phyloP scores from a whole-genome alignment of 2,888 invertebrate genomes.

The Ochlodes sylvanus region DNA sequence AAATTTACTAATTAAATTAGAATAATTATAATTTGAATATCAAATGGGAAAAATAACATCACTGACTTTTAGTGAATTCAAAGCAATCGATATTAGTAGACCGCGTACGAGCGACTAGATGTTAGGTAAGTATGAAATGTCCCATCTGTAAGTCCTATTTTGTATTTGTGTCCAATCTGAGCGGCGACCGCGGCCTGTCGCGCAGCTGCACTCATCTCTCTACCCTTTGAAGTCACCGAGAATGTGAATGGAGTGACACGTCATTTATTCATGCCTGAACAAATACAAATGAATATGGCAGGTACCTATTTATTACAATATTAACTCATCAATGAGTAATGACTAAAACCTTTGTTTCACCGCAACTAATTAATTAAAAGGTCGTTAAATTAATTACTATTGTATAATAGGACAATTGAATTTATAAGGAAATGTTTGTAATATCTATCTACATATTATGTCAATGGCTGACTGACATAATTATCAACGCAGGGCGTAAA shows the following conservation, averaged over 20 bases:
- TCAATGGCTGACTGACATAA: too few relatives aligned
- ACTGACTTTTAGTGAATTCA: too few relatives aligned
- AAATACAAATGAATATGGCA: constrained; percentile 25
- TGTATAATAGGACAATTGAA: too few relatives aligned
- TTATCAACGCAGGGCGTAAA: too few relatives aligned
- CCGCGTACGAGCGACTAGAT: too few relatives aligned
- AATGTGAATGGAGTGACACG: constrained; percentile 44
- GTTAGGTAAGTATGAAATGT: background rate
- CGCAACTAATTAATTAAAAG: background rate
- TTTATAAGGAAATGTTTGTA: too few relatives aligned
- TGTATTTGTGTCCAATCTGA: constrained; percentile 42
- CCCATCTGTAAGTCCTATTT: background rate
- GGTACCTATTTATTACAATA: constrained; percentile 15
- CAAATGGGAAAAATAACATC: too few relatives aligned
- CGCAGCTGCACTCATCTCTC: constrained; percentile 43
- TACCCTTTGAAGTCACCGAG: constrained; percentile 46
- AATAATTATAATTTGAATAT: too few relatives aligned
- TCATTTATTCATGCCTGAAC: constrained; percentile 40
- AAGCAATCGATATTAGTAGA: too few relatives aligned
- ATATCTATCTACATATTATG: too few relatives aligned
- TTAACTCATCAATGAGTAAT: constrained; percentile 20
- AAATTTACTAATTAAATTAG: too few relatives aligned
- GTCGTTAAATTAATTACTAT: background rate
- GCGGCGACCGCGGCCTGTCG: constrained; percentile 37
- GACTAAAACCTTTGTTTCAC: constrained; percentile 1